A percentile compares a stretch with the other conserved stretches of the same genome.
phyloP scores from a whole-genome alignment of 1,140 invertebrate genomes.

The Bursaphelenchus mucronatus region DNA sequence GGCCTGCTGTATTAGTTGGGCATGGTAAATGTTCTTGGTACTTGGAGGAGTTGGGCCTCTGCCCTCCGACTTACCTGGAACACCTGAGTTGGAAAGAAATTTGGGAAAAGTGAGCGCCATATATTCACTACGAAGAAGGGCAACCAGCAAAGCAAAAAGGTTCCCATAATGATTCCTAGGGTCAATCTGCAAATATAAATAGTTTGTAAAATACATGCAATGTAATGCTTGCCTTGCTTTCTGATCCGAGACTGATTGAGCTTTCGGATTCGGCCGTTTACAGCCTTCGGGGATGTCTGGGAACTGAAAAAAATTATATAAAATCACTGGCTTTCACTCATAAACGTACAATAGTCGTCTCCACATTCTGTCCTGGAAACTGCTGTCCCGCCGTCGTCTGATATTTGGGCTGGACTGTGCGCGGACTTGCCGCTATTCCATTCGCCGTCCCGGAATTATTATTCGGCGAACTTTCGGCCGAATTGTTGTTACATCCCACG shows the following conservation, averaged over 20 bases:
- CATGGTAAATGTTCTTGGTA: conserved; percentile 66
- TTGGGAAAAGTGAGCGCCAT: conserved; percentile 62
- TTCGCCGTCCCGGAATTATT: conserved; percentile 10
- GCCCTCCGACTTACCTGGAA: conserved; percentile 49
- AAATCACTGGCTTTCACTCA: not conserved
- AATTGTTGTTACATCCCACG: conserved; percentile 17
- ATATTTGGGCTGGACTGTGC: not conserved
- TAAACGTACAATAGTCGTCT: conserved; percentile 21
- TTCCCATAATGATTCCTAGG: conserved; percentile 90
- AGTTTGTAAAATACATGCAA: conserved; percentile 14
- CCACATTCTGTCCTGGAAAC: conserved; percentile 5
- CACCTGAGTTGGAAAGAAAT: conserved; percentile 39
- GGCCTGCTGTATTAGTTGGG: too few relatives aligned
- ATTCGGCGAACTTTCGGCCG: conserved; percentile 9
- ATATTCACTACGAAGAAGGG: conserved; percentile 97
- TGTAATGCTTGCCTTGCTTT: conserved; percentile 51
- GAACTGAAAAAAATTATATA: conserved; percentile 16
- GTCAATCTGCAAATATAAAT: conserved; percentile 65
- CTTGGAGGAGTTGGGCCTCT: conserved; percentile 48
- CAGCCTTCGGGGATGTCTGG: conserved; percentile 16
- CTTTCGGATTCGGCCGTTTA: conserved; percentile 7
- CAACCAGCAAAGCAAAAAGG: conserved; percentile 90
- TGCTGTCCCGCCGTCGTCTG: conserved; percentile 15
- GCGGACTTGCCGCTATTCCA: conserved; percentile 2
- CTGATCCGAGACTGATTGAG: conserved; percentile 44